Evolutionary conservation across 2,888 invertebrate genomes (phyloP).

Genomic region (Terebella lapidaria): DNA sequence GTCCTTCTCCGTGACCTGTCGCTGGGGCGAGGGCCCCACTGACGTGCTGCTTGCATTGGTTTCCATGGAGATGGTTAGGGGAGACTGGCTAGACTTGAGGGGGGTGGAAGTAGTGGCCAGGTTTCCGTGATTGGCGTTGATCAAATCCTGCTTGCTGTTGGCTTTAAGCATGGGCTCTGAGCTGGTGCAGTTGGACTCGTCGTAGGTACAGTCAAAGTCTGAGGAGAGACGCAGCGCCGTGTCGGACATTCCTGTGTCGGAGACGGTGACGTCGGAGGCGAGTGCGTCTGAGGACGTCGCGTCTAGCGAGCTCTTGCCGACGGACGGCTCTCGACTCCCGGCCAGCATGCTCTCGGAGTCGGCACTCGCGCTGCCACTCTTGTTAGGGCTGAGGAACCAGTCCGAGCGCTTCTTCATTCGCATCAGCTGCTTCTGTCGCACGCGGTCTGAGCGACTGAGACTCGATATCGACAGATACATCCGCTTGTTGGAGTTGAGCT

Average conservation of each 20-base stretch:
- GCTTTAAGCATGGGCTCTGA: background rate
- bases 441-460: constrained; percentile 48
- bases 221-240: constrained; percentile 1
- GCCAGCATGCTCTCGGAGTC: background rate
- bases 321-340: constrained; percentile 13
- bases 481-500: constrained; percentile 8
- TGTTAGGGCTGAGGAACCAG: constrained; percentile 66
- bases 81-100: background rate
- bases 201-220: background rate
- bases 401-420: constrained; percentile 94
- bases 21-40: constrained; percentile 1
- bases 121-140: constrained; percentile 14
- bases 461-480: constrained; percentile 25
- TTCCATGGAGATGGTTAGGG: background rate
- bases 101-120: background rate
- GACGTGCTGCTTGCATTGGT: constrained; percentile 2
- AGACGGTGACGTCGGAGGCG: constrained; percentile 11
- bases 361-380: background rate
- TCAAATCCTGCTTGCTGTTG: background rate
- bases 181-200: background rate
- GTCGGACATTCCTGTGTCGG: constrained; percentile 15
- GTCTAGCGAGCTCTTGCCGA: constrained; percentile 8
- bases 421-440: constrained; percentile 76
- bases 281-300: constrained; percentile 14
- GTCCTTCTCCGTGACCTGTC: constrained; percentile 10